Base-by-base conservation (phyloP, 2,888 invertebrate genomes). In the Thymelicus sylvestris region DNA sequence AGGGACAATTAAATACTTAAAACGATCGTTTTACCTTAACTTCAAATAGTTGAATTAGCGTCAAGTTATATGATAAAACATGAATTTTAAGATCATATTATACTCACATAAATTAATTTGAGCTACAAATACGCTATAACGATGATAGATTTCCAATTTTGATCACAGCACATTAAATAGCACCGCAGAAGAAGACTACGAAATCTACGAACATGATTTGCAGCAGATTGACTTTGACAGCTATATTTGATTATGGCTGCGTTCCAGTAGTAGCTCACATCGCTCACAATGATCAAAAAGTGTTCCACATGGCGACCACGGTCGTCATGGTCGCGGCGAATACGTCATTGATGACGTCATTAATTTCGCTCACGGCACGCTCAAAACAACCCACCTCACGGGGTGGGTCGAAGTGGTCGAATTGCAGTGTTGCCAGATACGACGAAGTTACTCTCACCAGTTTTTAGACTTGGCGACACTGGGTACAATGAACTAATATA, bases 161-260 rank as follows among this genome's bases (percentile, higher is more conserved):
- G 12, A 74, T 67, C 73, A 76, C 73, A 69, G 71, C 71, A 74
- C 76, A 74, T 76, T 74, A 74, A 24, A 52, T 62, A 62, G 15
- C 62, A 67, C 67, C 31, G 47, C 62, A 80, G 80, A 19, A 19
- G 19, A 81, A 80, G 76, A 75, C 79, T 75, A 79, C 74, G 81
- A 84, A 85, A 12, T 10, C 44, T 44, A 44, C 44, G 44, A 44
- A 44, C 86, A 82, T 84, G 86, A 89, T 89, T 88, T 85, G 84
- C 85, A 79, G 84, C 85, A 79, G 81, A 85, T 86, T 62, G 67
- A 67, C 67, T 15, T 15, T 19, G 5, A 52, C 62, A 67, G 47
- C 5, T 15, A 0, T 50, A n/a, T 8, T 50, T 50, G 48, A 50
- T 15, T n/a, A n/a, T n/a, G n/a, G n/a, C n/a, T n/a, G n/a, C n/a